Conservation (phyloP, 2,113 vertebrate species). For the Neodontobutis hainanensis region DNA sequence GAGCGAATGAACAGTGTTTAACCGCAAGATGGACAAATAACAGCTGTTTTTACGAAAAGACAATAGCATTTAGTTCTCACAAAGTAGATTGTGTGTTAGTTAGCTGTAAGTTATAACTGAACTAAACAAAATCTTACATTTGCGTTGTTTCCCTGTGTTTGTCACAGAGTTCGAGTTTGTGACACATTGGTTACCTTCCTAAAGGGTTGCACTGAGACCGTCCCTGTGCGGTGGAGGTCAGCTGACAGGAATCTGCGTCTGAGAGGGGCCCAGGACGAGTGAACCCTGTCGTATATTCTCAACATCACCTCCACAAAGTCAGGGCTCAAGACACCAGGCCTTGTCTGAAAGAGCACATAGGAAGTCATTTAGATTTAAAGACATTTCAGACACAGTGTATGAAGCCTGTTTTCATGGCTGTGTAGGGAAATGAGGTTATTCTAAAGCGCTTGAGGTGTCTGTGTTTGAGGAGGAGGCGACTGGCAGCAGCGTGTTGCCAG, state of each 20-base stretch:
- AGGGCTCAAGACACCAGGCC: constrained; percentile 22
- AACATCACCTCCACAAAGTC: constrained; percentile 62
- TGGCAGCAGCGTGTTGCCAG: constrained; percentile 56
- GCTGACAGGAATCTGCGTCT: constrained; percentile 63
- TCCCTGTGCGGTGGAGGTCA: constrained; percentile 37
- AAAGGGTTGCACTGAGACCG: constrained; percentile 68
- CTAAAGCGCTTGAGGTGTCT: constrained; percentile 20
- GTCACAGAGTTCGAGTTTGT: too few species aligned
- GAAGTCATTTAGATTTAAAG: not conserved
- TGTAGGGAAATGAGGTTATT: constrained; percentile 40
- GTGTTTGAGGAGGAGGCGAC: constrained; percentile 40
- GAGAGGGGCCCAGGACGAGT: constrained; percentile 71
- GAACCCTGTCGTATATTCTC: constrained; percentile 64
- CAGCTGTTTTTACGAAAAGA: too few species aligned
- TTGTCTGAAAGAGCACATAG: constrained; percentile 41
- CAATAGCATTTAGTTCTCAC: too few species aligned
- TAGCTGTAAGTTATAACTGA: too few species aligned
- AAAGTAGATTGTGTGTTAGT: too few species aligned
- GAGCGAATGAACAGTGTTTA: too few species aligned
- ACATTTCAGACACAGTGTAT: too few species aligned
- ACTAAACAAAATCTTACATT: too few species aligned
- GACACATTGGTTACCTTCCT: constrained; percentile 67
- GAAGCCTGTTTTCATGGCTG: constrained; percentile 27
- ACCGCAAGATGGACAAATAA: too few species aligned
- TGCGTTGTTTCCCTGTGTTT: too few species aligned